Base-by-base conservation (phyloP, 2,888 invertebrate species). In the Galerucella nymphaeae region DNA sequence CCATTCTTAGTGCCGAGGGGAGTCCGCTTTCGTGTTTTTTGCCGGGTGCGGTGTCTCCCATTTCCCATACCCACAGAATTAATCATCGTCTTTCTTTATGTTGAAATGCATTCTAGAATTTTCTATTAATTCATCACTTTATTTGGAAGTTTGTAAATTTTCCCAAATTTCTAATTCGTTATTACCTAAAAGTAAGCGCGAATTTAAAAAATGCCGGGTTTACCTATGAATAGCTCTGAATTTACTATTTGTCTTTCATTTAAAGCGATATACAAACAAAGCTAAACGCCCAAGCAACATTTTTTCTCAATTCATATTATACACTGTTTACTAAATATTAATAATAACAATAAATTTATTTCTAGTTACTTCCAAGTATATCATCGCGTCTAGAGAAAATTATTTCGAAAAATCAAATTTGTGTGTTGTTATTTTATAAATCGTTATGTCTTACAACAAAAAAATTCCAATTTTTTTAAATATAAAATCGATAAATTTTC, bases 1-100 rank as follows among this genome's bases (percentile, higher is more conserved):
- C 87, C 87, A 87, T 86, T 87, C 82, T 83, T 78, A 78, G 80
- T 78, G 61, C 79, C 78, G 82, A 83, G 87, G 87, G 86, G 85
- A 84, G 87, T 84, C 81, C 83, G 82, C 80, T 75, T 70, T 62
- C 75, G 81, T 57, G 55, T 83, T 83, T 83, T 80, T 81, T 81
- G 80, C 79, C 82, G 82, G 82, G 83, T 82, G 83, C 82, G 82
- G 83, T 81, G 42, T 59, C 74, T 75, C 73, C 67, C 67, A 67
- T 70, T 70, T 72, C 75, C 74, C 66, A 69, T 66, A 66, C 59
- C 65, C 64, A 58, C 64, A 62, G 72, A 72, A 70, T 70, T 72
- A 71, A 66, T 71, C 71, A 66, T 71, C 71, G 67, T 65, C 66
- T 13, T n/a, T 66, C 11, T 66, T 45, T 66, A 55, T 57, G 41